Base-by-base conservation (phyloP, 2,888 invertebrate species). In the Mimachlamys varia region DNA sequence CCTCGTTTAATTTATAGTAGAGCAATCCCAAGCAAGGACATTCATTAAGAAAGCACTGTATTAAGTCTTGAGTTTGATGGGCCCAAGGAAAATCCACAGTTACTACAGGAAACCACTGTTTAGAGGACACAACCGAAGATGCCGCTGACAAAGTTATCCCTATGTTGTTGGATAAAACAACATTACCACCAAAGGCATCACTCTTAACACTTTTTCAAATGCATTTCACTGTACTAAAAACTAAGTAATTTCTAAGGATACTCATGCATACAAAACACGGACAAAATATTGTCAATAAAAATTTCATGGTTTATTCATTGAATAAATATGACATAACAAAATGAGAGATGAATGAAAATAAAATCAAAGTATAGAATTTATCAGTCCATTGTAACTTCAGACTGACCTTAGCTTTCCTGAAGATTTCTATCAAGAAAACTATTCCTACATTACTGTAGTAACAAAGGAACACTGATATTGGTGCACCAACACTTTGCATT, bases 261-360 rank as follows among this genome's bases (percentile, higher is more conserved):
- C 22, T 62, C 58, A n/a, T 33, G 0, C 33, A 76, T 76, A 7
- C 33, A 76, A 76, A 76, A 76, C 76, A 76, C 15, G 4, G 76
- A 76, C 33, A 27, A 76, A 22, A 33, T 33, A 12, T 22, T 76
- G 33, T 76, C 76, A 76, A 22, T 76, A 76, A 33, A 76, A 76
- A 76, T 33, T 76, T 76, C 76, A 76, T 76, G 76, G 27, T 76
- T 76, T 76, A 76, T 76, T 76, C 76, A 76, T 76, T 76, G 76
- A 76, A 76, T 76, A 76, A 76, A 76, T 62, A 62, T 76, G 76
- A 76, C 33, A 62, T 62, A 76, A 76, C 76, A 76, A 76, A 76
- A 76, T 76, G 76, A 76, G 33, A 27, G 33, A 76, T 76, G 76
- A 76, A 19, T 76, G 76, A 76, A 76, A 76, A 76, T 76, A 76